Percentiles rank a stretch among this genome's conserved stretches.
Conservation (phyloP, 2,888 invertebrate species). For the Notodonta ziczac region DNA sequence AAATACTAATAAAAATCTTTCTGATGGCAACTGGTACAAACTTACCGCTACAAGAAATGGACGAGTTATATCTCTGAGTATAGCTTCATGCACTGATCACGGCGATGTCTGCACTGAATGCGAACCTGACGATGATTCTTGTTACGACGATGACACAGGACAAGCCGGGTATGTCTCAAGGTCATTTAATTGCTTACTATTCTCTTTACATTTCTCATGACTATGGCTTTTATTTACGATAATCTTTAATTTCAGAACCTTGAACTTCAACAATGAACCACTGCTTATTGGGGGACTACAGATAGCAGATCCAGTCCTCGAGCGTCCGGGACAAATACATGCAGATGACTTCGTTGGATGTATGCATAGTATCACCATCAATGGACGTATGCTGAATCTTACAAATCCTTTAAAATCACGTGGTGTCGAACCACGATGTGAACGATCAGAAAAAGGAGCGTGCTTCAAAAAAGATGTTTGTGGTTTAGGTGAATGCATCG, state of each 20-base stretch:
- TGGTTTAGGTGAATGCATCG: conserved; percentile 89
- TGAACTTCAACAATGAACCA: conserved; percentile 96
- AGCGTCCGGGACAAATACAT: conserved; percentile 95
- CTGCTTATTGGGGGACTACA: conserved; percentile 93
- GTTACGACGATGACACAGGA: conserved; percentile 94
- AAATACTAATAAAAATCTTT: conserved; percentile 86
- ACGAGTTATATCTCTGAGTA: conserved; percentile 92
- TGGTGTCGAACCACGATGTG: conserved; percentile 91
- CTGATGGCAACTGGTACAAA: conserved; percentile 96
- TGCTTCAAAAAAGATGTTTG: conserved; percentile 85
- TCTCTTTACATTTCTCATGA: too few species aligned
- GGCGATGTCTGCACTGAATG: conserved; percentile 95
- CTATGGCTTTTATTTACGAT: background rate
- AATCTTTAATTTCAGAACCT: conserved; percentile 84
- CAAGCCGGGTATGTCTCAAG: conserved; percentile 90
- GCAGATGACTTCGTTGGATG: conserved; percentile 98
- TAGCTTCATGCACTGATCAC: conserved; percentile 92
- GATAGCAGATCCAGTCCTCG: conserved; percentile 93
- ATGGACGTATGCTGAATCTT: conserved; percentile 92
- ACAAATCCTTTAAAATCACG: conserved; percentile 90
- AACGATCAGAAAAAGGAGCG: conserved; percentile 87
- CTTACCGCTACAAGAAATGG: conserved; percentile 96
- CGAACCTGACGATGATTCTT: conserved; percentile 91
- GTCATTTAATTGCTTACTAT: background rate
- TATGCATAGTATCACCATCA: conserved; percentile 94